Base-by-base conservation (phyloP, 92 coral and sea anemone genomes). In the Palythoa grandiflora region DNA sequence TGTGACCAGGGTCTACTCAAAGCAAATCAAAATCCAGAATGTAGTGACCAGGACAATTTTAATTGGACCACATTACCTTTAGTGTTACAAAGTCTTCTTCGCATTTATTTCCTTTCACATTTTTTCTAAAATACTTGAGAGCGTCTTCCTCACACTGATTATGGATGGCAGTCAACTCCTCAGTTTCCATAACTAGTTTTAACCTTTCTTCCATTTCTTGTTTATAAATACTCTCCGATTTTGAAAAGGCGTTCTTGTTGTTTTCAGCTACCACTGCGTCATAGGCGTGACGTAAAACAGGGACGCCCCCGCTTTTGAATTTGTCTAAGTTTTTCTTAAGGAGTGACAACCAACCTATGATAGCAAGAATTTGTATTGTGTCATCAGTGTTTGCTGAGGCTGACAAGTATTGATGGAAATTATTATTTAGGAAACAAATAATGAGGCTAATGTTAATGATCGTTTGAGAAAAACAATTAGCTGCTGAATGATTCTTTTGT, bases 271-370 rank as follows among this genome's bases (percentile, higher is more conserved):
- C 38, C 65, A 77, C 83, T 54, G 50, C 15, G 6, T 77, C 83
- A 50, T 4, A 77, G 40, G 68, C 47, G 11, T 54, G 44, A 59
- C 83, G 68, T 55, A 77, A 12, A 14, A 77, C 44, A 35, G 83
- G 83, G n/a, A 77, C 40, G 19, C 83, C 83, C 39, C 83, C 83
- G 35, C 38, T 21, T 48, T 77, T 77, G 17, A 77, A 12, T 16
- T 28, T 54, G 2, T 54, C 37, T 48, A 77, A 53, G 17, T 38
- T 52, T 7, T 52, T 54, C 83, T 5, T 77, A 13, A 77, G 51
- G 6, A 77, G 54, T 77, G 83, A 77, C 68, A 77, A 35, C 83
- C 83, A 77, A 12, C 68, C 83, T 77, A 16, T 57, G 63, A 12
- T 21, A 70, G 17, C 3, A 70, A 35, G 2, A 37, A 28, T 70